phyloP scores from a whole-genome alignment of 1,140 invertebrate genomes.

The Drosophila nannoptera region DNA sequence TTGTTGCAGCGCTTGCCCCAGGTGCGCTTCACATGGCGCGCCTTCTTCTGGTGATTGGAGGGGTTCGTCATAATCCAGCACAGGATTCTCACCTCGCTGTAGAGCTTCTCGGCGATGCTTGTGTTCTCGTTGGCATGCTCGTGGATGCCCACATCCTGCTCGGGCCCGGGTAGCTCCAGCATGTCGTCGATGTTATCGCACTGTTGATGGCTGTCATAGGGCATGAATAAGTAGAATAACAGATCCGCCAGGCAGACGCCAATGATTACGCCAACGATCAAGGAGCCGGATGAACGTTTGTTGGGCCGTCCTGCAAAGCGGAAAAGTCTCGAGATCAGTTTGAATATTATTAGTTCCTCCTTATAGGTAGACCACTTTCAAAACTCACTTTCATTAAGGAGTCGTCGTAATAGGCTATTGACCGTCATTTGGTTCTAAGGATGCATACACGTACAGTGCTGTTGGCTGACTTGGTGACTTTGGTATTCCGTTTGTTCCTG shows the following conservation, averaged over 20 bases:
- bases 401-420: conserved; percentile 66
- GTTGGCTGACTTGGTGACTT: conserved; percentile 40
- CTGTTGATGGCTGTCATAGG: conserved; percentile 65
- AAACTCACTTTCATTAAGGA: conserved; percentile 65
- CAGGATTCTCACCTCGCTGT: conserved; percentile 88
- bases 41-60: conserved; percentile 92
- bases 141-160: conserved; percentile 78
- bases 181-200: conserved; percentile 81
- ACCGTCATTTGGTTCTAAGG: conserved; percentile 69
- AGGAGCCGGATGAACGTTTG: conserved; percentile 68
- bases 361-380: no score
- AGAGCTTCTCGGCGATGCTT: conserved; percentile 79
- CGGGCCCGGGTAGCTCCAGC: conserved; percentile 81
- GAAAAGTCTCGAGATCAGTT: neutral
- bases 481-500: no score
- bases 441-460: no score
- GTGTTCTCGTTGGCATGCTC: conserved; percentile 77
- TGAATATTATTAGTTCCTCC: no score
- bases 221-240: conserved; percentile 63
- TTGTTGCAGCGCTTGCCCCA: conserved; percentile 97
- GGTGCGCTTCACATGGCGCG: conserved; percentile 94
- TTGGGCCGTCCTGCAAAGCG: conserved; percentile 60
- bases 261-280: conserved; percentile 71
- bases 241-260: conserved; percentile 75
- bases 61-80: conserved; percentile 98